Base-by-base conservation (phyloP, 2,888 invertebrate genomes). In the Dasypogon diadema region DNA sequence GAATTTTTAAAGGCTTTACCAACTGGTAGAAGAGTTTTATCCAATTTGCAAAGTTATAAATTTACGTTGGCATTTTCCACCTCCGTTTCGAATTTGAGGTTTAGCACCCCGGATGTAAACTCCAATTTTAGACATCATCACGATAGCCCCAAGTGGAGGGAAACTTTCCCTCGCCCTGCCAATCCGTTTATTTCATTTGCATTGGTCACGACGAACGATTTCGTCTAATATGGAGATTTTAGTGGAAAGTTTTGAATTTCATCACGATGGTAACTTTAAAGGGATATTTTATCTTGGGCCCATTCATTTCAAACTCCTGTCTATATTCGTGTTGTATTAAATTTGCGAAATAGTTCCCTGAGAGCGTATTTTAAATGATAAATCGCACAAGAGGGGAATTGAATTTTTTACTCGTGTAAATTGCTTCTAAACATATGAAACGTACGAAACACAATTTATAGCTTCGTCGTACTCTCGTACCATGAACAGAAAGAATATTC, bases 101-200 rank as follows among this genome's bases (percentile, higher is more conserved):
- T 68, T 68, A 48, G 65, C 48, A 68, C 46, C n/a, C n/a, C 65
- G 65, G 65, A 68, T 68, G 65, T 68, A 68, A 68, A 48, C 48
- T 68, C 65, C 65, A 68, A 68, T 68, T 68, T 14, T 48, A 68
- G 65, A 48, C 48, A 68, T 68, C 48, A 68, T 48, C 65, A 68
- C 48, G 48, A 68, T 68, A 68, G 60, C 37, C 37, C 21, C 37
- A 12, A 12, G n/a, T 42, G 60, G 60, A 60, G n/a, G 60, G 21
- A 37, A 60, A 60, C 60, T 60, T 60, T 42, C 60, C 1, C 60
- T 34, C 8, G 34, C 34, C 58, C 58, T 34, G 58, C 58, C 60
- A 60, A 60, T 60, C 60, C 60, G 60, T 60, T 60, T 60, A 60
- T 60, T 37, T 37, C 34, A 60, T 60, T 60, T 60, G 37, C 60